Conservation (phyloP, 1,140 invertebrate genomes). For the Andricus grossulariae region DNA sequence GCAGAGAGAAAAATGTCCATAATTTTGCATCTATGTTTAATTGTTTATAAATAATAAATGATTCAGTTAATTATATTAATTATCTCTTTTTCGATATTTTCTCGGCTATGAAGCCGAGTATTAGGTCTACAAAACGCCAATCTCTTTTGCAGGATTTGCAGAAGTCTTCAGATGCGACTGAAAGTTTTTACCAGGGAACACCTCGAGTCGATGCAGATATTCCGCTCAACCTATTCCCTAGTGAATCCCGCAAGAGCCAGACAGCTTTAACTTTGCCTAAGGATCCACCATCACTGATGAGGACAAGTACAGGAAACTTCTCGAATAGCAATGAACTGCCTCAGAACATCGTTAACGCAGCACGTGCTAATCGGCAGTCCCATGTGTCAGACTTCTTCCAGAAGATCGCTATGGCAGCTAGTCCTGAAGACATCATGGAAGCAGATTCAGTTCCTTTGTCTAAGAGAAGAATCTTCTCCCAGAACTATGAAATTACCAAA, state of each 20-base stretch:
- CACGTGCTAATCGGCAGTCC: slow-evolving; percentile 69
- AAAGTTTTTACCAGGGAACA: slow-evolving; percentile 73
- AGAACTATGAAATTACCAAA: slow-evolving; percentile 53
- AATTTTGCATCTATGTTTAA: too few relatives aligned
- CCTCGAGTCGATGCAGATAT: slow-evolving; percentile 72
- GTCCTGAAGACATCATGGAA: slow-evolving; percentile 75
- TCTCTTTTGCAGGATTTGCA: slow-evolving; percentile 57
- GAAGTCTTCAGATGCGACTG: slow-evolving; percentile 59
- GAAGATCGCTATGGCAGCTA: slow-evolving; percentile 75
- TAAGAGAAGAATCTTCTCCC: slow-evolving; percentile 51
- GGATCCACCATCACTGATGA: slow-evolving; percentile 56
- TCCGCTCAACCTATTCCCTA: slow-evolving; percentile 57
- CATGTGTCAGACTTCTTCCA: slow-evolving; percentile 77
- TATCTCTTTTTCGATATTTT: slow-evolving; percentile 32
- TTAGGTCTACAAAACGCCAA: slow-evolving; percentile 64
- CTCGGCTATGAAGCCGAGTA: slow-evolving; percentile 68
- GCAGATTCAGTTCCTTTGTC: slow-evolving; percentile 63
- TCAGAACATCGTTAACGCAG: slow-evolving; percentile 68
- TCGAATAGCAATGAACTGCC: slow-evolving; percentile 63
- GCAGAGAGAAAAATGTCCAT: too few relatives aligned
- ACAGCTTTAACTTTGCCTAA: slow-evolving; percentile 62
- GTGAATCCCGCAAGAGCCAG: not conserved
- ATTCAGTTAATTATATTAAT: slow-evolving; percentile 30
- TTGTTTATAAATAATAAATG: too few relatives aligned
- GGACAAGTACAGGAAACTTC: slow-evolving; percentile 54